A percentile compares a stretch with the other conserved stretches of the same genome.
These are phyloP conservation scores for Adrianichthys oophorus DNA, from an alignment of 2,797 vertebrate genomes.

Conservation along the genomic window DNA sequence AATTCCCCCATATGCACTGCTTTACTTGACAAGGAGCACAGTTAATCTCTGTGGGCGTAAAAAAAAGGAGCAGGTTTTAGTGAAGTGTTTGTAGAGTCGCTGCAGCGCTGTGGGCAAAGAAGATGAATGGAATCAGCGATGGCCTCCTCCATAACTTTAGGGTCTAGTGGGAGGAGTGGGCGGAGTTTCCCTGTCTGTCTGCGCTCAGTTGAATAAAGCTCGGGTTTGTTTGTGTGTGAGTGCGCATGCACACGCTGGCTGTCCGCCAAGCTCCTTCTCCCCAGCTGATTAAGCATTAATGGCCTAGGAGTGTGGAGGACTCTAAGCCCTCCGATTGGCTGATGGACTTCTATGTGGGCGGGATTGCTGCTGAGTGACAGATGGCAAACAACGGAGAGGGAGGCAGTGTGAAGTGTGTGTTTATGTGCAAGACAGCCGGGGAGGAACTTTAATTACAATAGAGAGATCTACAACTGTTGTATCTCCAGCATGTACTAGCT, in stretches of 20 bases:
- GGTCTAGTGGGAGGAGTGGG: slow-evolving; percentile 26
- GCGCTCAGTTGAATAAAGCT: slow-evolving; percentile 29
- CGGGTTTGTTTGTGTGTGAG: slow-evolving; percentile 20
- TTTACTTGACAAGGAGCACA: not conserved
- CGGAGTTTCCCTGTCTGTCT: slow-evolving; percentile 26
- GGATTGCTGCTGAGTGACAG: slow-evolving; percentile 83
- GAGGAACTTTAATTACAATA: slow-evolving; percentile 34
- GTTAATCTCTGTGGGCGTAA: slow-evolving; percentile 14
- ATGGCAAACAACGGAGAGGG: slow-evolving; percentile 78
- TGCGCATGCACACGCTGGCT: slow-evolving; percentile 66
- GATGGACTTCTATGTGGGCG: slow-evolving; percentile 79
- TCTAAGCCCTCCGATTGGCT: slow-evolving; percentile 73
- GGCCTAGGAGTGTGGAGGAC: slow-evolving; percentile 77
- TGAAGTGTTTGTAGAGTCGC: slow-evolving; percentile 13
- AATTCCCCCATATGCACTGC: no score
- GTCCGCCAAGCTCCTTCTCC: slow-evolving; percentile 71
- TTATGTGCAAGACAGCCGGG: slow-evolving; percentile 18
- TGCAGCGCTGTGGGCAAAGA: slow-evolving; percentile 15
- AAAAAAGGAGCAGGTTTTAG: slow-evolving; percentile 29
- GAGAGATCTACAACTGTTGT: slow-evolving; percentile 42
- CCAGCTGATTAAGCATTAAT: slow-evolving; percentile 91
- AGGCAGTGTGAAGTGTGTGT: slow-evolving; percentile 44
- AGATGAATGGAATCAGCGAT: slow-evolving; percentile 43
- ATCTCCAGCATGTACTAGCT: slow-evolving; percentile 14
- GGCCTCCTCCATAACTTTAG: slow-evolving; percentile 35